phyloP scores from a whole-genome alignment of 2,113 vertebrate genomes.

The Saiga tatarica region DNA sequence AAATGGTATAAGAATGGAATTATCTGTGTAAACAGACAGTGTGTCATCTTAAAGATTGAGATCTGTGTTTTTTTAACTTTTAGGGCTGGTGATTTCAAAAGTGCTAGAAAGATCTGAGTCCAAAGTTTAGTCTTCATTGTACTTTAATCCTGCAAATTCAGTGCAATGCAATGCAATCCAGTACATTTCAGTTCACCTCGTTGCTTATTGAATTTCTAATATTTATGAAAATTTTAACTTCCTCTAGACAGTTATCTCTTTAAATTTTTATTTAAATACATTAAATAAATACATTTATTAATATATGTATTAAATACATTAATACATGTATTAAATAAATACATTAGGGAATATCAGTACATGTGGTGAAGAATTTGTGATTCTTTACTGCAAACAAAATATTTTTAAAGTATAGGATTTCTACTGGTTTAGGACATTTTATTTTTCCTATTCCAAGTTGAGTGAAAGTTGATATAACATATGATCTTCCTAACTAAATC shows the following conservation, averaged over 20 bases:
- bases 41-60: not conserved
- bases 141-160: not conserved
- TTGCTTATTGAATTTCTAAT: not conserved
- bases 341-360: not conserved
- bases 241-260: not conserved
- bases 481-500: not conserved
- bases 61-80: not conserved
- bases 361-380: not conserved
- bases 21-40: not conserved
- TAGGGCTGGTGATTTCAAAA: not conserved
- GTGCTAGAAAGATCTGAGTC: not conserved
- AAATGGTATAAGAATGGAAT: not conserved
- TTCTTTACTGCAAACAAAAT: not conserved
- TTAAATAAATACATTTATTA: not conserved
- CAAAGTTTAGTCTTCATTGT: not conserved
- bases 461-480: not conserved
- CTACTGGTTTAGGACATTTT: not conserved
- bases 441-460: not conserved
- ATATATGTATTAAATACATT: not conserved
- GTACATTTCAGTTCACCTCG: not conserved
- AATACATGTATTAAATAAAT: not conserved
- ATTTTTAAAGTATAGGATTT: not conserved
- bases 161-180: not conserved
- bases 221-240: not conserved
- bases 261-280: not conserved